phyloP scores from a whole-genome alignment of 2,113 vertebrate genomes.

The Malurus elegans region DNA sequence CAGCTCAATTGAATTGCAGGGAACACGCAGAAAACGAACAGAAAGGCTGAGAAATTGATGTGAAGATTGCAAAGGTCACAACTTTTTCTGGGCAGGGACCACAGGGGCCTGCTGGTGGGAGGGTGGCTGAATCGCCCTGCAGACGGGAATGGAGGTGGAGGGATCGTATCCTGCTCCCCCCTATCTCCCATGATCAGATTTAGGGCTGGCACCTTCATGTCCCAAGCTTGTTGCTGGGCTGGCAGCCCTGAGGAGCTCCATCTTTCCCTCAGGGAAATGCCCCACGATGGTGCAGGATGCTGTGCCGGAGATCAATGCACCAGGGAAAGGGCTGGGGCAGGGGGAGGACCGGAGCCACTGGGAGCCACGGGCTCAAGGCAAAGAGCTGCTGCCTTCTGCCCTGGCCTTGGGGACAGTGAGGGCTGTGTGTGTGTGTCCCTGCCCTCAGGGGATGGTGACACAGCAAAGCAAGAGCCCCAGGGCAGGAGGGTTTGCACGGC shows the following conservation, averaged over 20 bases:
- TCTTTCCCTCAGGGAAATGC: background rate
- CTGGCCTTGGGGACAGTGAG: rapidly evolving
- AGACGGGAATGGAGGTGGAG: background rate
- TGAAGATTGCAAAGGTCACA: background rate
- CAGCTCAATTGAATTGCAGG: background rate
- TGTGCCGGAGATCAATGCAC: background rate
- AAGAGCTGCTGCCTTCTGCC: background rate
- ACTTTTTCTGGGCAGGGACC: background rate
- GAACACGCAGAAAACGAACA: background rate
- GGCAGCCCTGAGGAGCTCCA: background rate
- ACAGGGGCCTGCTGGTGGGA: background rate
- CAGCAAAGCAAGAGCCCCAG: background rate
- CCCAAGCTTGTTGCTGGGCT: background rate
- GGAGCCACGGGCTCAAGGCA: background rate
- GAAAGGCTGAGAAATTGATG: background rate
- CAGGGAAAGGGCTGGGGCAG: background rate
- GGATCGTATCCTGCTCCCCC: background rate
- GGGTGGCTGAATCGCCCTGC: background rate
- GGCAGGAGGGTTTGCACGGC: background rate
- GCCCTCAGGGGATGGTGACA: background rate
- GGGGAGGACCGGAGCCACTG: rapidly evolving
- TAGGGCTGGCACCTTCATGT: background rate
- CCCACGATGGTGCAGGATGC: rapidly evolving
- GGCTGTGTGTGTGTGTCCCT: background rate
- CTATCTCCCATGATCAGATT: background rate